Evolutionary conservation across 64 coral and sea anemone genomes (phyloP).

Genomic region (Acropora tenuis): DNA sequence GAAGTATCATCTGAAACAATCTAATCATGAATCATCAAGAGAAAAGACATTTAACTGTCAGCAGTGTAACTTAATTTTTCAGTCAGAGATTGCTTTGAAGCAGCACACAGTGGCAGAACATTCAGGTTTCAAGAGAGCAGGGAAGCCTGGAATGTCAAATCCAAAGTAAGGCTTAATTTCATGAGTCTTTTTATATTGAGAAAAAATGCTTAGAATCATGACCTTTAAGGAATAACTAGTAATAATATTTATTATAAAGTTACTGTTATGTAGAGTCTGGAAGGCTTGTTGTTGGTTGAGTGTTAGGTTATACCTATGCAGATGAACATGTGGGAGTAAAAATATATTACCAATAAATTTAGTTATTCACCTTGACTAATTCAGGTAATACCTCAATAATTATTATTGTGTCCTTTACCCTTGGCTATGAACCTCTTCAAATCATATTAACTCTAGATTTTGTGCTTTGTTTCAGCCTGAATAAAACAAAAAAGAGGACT

Average conservation of each 20-base stretch:
- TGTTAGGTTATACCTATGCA: too few relatives aligned
- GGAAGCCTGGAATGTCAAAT: neutral
- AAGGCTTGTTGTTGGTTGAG: neutral
- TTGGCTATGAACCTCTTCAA: too few relatives aligned
- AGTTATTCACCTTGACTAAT: too few relatives aligned
- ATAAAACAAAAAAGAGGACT: neutral
- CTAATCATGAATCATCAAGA: neutral
- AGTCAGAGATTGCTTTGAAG: constrained; percentile 18
- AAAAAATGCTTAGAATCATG: neutral
- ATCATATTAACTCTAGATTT: too few relatives aligned
- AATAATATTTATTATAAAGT: neutral
- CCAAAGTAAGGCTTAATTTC: neutral
- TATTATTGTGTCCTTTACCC: too few relatives aligned
- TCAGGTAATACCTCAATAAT: too few relatives aligned
- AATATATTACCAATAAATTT: too few relatives aligned
- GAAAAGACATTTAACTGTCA: constrained; percentile 60
- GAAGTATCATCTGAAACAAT: constrained; percentile 58
- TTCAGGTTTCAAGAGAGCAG: neutral
- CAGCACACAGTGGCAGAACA: constrained; percentile 23
- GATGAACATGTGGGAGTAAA: too few relatives aligned
- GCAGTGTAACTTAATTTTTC: constrained; percentile 34
- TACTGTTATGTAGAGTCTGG: neutral
- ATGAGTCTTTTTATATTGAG: too few relatives aligned
- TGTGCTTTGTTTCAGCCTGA: neutral
- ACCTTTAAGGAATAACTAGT: neutral